phyloP scores from a whole-genome alignment of 2,113 vertebrate species.

The Amphiprion ocellaris region DNA sequence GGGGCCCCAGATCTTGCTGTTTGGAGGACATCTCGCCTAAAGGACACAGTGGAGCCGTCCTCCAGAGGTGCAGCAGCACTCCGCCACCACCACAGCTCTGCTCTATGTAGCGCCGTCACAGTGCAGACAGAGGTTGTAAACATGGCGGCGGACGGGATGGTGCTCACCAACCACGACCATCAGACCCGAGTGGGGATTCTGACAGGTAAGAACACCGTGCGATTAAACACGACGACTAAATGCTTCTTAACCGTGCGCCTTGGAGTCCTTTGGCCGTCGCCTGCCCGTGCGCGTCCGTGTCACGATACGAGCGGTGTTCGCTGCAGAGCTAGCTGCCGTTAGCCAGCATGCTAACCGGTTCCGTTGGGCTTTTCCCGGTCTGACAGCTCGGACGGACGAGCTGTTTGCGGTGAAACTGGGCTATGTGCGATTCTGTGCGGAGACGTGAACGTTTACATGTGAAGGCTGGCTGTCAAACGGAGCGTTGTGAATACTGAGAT shows the following conservation, averaged over 20 bases:
- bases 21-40: conserved; percentile 49
- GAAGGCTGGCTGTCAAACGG: not conserved
- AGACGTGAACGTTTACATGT: not conserved
- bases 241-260: not conserved
- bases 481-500: not conserved
- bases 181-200: conserved; percentile 95
- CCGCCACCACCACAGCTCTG: conserved; percentile 37
- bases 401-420: not conserved
- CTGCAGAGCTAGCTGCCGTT: conserved; percentile 61
- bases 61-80: conserved; percentile 72
- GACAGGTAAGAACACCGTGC: conserved; percentile 86
- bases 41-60: conserved; percentile 44
- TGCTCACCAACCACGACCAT: conserved; percentile 97
- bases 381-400: conserved; percentile 48
- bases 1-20: conserved; percentile 3
- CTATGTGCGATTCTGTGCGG: not conserved
- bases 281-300: conserved; percentile 45
- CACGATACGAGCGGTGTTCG: conserved; percentile 59
- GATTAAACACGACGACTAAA: not conserved
- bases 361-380: conserved; percentile 34
- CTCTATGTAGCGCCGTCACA: conserved; percentile 71
- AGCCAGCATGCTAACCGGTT: conserved; percentile 62
- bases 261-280: conserved; percentile 18
- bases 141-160: conserved; percentile 98
- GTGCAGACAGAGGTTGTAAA: conserved; percentile 87